A percentile compares a stretch with the other conserved stretches of the same genome.
These are phyloP conservation scores for Periophthalmus modestus DNA, from an alignment of 2,113 vertebrate species.

Conservation along the genomic window DNA sequence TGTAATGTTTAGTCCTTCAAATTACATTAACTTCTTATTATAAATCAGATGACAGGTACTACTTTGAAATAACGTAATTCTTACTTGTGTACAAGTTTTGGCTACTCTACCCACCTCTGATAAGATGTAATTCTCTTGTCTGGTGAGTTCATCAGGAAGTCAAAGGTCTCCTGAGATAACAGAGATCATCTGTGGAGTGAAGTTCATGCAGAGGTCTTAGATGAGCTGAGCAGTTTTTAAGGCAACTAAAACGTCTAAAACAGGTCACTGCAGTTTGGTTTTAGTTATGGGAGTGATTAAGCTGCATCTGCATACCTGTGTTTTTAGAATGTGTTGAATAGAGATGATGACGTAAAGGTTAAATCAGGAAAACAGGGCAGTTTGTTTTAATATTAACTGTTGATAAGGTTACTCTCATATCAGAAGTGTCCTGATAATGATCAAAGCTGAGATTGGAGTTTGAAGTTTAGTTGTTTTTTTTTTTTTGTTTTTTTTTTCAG, in stretches of 20 bases:
- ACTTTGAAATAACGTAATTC: no score
- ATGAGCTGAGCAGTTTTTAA: slow-evolving; percentile 19
- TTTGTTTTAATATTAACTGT: slow-evolving; percentile 36
- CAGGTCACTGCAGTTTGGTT: background rate
- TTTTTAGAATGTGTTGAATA: background rate
- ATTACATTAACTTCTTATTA: no score
- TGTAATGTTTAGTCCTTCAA: no score
- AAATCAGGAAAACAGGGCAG: background rate
- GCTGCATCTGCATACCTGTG: background rate
- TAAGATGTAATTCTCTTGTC: background rate
- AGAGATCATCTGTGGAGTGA: slow-evolving; percentile 11
- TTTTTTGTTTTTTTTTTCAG: no score
- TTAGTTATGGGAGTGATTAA: background rate
- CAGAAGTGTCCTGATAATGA: slow-evolving; percentile 3
- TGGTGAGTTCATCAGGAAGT: slow-evolving; percentile 20
- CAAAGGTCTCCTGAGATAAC: slow-evolving; percentile 50
- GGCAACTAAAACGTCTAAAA: background rate
- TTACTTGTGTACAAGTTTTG: no score
- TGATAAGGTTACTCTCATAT: slow-evolving; percentile 17
- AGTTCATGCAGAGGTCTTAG: slow-evolving; percentile 40
- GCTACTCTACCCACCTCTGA: no score
- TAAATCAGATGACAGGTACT: no score
- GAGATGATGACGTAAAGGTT: background rate
- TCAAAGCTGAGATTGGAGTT: slow-evolving; percentile 22
- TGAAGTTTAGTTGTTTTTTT: no score